Base-by-base conservation (phyloP, 2,888 invertebrate genomes). In the Watsonalla cultraria region DNA sequence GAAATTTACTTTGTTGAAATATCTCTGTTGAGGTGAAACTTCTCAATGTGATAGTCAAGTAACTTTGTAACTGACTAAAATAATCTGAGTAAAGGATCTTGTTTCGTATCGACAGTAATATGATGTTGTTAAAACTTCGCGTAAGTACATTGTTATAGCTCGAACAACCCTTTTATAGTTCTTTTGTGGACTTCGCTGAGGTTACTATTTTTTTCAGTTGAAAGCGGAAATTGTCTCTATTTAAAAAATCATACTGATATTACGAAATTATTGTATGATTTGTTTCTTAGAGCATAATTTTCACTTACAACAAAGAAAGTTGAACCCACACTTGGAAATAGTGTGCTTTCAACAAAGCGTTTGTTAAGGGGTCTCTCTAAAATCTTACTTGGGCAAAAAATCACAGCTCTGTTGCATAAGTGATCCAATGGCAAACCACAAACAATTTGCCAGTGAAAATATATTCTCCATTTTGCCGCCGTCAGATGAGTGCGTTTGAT, bases 361-460 rank as follows among this genome's bases (percentile, higher is more conserved):
- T 58, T 60, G 55, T 57, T 63, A 56, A 63, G 63, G 68, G 64
- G 62, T 64, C 62, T 66, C 65, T 68, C 58, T 68, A 58, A 24
- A 51, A 70, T 90, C 94, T 94, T 95, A 97, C 97, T 96, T 97
- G 86, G 98, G 98, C 72, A 97, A 92, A 90, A 98, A 96, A 90
- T 98, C 97, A 92, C 97, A 97, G 82, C 98, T 97, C 91, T 98
- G 98, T 84, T 97, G 97, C 96, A 98, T 97, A 72, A 98, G 93
- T 48, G 97, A 97, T 73, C 97, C 97, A 70, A 98, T 97, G 68
- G 97, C 97, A 91, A 99, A 99, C 99, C 99, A 99, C 92, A 98
- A 94, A 90, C 97, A 97, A 92, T 98, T 98, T 91, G 96, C 92
- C 82, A 96, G 90, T 57, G 96, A 97, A 91, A 98, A 98, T 86